Percentiles rank a stretch among this genome's conserved stretches.
Conservation (phyloP, 2,113 vertebrate genomes). For the Cochlearius cochlearius region DNA sequence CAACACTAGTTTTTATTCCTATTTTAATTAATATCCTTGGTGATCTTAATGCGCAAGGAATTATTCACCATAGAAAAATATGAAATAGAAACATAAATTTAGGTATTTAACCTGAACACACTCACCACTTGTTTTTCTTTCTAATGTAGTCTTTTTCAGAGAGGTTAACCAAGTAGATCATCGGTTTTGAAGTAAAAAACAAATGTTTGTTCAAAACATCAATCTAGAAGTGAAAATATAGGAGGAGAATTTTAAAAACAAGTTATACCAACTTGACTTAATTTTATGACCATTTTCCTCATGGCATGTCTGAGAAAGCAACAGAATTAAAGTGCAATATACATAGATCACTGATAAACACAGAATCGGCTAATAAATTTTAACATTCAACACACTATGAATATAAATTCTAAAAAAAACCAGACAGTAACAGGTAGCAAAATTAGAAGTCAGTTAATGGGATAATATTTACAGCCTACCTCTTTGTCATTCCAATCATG, state of each 20-base stretch:
- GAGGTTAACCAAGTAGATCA: conserved; percentile 98
- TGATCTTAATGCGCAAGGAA: neutral
- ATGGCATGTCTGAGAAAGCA: neutral
- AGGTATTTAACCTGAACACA: conserved; percentile 16
- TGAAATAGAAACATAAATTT: neutral
- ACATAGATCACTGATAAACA: conserved; percentile 2
- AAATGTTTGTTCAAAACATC: conserved; percentile 97
- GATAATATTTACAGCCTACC: conserved; percentile 75
- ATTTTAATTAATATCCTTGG: neutral
- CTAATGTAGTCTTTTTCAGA: conserved; percentile 97
- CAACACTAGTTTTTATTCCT: neutral
- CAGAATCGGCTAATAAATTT: neutral
- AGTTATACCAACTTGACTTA: neutral
- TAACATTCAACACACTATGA: neutral
- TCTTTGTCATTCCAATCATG: conserved; percentile 94
- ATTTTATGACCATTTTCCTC: conserved; percentile 10
- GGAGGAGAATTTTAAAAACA: conserved; percentile 6
- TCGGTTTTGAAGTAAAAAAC: conserved; percentile 97
- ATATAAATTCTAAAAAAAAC: neutral
- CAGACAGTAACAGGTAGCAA: conserved; percentile 37
- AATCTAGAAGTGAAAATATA: conserved; percentile 78
- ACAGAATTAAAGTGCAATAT: neutral
- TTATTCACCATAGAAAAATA: neutral
- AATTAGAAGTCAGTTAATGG: neutral
- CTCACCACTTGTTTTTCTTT: conserved; percentile 99